These are phyloP conservation scores for Bagarius yarrelli DNA, from an alignment of 2,113 vertebrate species.

Conservation along the genomic window DNA sequence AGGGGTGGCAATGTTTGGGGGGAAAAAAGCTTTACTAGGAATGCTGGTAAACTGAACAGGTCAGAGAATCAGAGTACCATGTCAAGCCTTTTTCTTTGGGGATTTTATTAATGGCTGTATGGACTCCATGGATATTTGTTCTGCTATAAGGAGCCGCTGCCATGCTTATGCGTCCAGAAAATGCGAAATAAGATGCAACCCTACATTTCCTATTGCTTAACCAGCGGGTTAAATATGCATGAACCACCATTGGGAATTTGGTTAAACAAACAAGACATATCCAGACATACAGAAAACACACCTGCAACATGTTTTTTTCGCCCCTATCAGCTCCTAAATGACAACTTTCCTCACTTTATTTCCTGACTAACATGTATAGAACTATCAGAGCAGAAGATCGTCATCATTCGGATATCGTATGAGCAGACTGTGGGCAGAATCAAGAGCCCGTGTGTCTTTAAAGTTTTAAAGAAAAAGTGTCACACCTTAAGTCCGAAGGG, in stretches of 20 bases:
- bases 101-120: slow-evolving; percentile 64
- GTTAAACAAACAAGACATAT: slow-evolving; percentile 31
- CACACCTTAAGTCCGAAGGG: slow-evolving; percentile 59
- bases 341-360: neutral
- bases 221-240: slow-evolving; percentile 60
- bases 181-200: slow-evolving; percentile 51
- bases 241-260: slow-evolving; percentile 42
- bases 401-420: slow-evolving; percentile 27
- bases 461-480: slow-evolving; percentile 57
- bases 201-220: slow-evolving; percentile 53
- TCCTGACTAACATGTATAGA: slow-evolving; percentile 1
- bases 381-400: slow-evolving; percentile 7
- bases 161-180: slow-evolving; percentile 60
- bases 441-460: slow-evolving; percentile 57
- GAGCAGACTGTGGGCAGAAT: slow-evolving; percentile 38
- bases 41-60: slow-evolving; percentile 53
- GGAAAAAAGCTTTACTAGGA: slow-evolving; percentile 33
- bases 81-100: slow-evolving; percentile 55
- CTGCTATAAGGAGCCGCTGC: slow-evolving; percentile 57
- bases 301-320: neutral
- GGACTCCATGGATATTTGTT: slow-evolving; percentile 57
- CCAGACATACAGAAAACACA: slow-evolving; percentile 33
- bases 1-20: slow-evolving; percentile 17
- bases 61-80: slow-evolving; percentile 51
- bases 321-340: neutral